Conservation (phyloP, 1,140 invertebrate genomes). For the Drosophila nigrodunni region DNA sequence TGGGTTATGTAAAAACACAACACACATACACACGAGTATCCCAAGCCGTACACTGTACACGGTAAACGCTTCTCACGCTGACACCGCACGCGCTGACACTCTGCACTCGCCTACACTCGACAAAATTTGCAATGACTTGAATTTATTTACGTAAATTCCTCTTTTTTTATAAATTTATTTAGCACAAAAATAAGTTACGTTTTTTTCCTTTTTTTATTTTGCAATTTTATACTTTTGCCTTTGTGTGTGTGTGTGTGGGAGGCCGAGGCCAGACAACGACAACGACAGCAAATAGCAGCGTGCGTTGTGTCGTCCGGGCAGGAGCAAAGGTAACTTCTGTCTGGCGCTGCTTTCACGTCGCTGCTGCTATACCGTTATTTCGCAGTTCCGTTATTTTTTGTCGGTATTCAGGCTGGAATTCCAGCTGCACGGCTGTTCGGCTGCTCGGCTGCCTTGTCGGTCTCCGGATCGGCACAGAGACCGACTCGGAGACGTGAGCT, state of each 20-base stretch:
- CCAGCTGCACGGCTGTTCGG: slow-evolving; percentile 30
- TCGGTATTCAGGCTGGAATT: slow-evolving; percentile 82
- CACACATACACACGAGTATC: slow-evolving; percentile 23
- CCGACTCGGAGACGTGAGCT: slow-evolving; percentile 32
- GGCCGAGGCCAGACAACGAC: slow-evolving; percentile 73
- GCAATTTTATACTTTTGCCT: slow-evolving; percentile 7
- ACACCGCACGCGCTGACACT: slow-evolving; percentile 31
- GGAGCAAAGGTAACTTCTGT: slow-evolving; percentile 85
- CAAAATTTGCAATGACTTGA: slow-evolving; percentile 8
- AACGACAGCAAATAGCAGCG: slow-evolving; percentile 68
- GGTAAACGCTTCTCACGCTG: not conserved
- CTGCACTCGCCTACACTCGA: slow-evolving; percentile 25
- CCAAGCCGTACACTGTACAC: slow-evolving; percentile 36
- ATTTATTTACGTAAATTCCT: not conserved
- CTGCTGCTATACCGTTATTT: slow-evolving; percentile 63
- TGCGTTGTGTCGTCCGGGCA: slow-evolving; percentile 84
- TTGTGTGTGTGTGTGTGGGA: slow-evolving; percentile 18
- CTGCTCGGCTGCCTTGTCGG: not conserved
- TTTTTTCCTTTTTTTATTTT: not conserved
- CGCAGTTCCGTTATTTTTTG: not conserved
- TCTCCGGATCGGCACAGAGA: slow-evolving; percentile 15
- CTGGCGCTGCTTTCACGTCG: slow-evolving; percentile 58
- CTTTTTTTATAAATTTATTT: not conserved
- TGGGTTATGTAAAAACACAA: slow-evolving; percentile 55
- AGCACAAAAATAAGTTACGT: slow-evolving; percentile 25